These are phyloP conservation scores for Nymphicus hollandicus DNA, from an alignment of 2,113 vertebrate species.

Conservation along the genomic window DNA sequence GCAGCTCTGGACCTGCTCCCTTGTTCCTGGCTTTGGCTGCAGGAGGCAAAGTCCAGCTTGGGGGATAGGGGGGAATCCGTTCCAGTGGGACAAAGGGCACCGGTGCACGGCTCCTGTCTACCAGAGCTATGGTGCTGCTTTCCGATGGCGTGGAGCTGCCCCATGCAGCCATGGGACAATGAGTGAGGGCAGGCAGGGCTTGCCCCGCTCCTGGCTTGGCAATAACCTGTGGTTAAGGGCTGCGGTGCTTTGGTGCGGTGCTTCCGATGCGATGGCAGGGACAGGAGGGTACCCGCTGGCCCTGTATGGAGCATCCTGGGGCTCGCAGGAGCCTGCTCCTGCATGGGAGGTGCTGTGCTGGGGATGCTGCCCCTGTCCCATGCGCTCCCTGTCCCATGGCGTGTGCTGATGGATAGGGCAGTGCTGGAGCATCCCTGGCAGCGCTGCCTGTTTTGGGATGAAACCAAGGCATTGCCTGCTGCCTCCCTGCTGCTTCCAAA, in stretches of 20 bases:
- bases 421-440: not conserved
- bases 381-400: rapidly evolving
- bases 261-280: rapidly evolving
- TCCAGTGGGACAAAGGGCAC: not conserved
- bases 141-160: not conserved
- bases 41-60: not conserved
- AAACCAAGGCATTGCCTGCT: not conserved
- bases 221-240: not conserved
- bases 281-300: rapidly evolving
- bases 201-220: not conserved
- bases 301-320: rapidly evolving
- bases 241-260: rapidly evolving
- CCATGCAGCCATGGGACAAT: not conserved
- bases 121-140: rapidly evolving
- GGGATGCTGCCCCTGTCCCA: rapidly evolving
- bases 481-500: not conserved
- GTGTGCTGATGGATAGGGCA: rapidly evolving
- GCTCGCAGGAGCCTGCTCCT: not conserved
- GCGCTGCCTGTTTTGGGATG: not conserved
- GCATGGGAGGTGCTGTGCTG: rapidly evolving
- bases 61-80: not conserved
- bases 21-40: not conserved
- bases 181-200: not conserved
- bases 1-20: not conserved
- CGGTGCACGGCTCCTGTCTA: rapidly evolving